These are phyloP conservation scores for Pantherophis vulpinus DNA, from an alignment of 2,797 vertebrate species.

Conservation along the genomic window DNA sequence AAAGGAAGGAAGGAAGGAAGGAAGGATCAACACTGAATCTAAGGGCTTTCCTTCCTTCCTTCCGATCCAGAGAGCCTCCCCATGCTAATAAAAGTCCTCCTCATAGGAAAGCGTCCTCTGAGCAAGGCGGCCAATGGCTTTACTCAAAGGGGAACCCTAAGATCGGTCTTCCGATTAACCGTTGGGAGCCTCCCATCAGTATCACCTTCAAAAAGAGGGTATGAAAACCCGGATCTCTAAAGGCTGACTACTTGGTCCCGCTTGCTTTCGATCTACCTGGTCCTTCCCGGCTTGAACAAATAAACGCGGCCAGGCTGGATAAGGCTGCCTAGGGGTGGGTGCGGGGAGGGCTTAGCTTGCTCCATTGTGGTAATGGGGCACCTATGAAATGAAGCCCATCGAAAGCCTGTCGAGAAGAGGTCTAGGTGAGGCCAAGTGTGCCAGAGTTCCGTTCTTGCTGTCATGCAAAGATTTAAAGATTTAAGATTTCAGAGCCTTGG, in stretches of 20 bases:
- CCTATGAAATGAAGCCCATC: not conserved
- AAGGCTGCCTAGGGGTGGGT: rapidly evolving
- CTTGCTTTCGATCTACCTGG: not conserved
- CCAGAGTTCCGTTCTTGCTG: not conserved
- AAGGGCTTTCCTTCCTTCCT: not conserved
- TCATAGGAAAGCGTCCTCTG: not conserved
- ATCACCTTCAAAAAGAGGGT: not conserved
- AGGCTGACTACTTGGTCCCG: not conserved
- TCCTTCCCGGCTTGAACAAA: not conserved
- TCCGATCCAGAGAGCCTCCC: not conserved
- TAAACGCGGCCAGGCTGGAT: not conserved
- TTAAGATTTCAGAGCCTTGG: too few species aligned
- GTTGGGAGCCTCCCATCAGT: not conserved
- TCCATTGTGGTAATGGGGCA: not conserved
- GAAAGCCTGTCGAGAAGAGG: not conserved
- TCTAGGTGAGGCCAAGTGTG: not conserved
- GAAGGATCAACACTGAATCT: not conserved
- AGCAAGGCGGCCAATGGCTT: not conserved
- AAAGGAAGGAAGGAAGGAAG: not conserved
- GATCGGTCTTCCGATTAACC: not conserved
- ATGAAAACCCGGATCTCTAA: not conserved
- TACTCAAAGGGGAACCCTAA: not conserved
- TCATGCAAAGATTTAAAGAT: not conserved
- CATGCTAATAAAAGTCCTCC: not conserved
- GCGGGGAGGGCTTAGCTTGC: not conserved